Evolutionary conservation across 2,113 vertebrate genomes (phyloP).

Genomic region (Lutjanus erythropterus): DNA sequence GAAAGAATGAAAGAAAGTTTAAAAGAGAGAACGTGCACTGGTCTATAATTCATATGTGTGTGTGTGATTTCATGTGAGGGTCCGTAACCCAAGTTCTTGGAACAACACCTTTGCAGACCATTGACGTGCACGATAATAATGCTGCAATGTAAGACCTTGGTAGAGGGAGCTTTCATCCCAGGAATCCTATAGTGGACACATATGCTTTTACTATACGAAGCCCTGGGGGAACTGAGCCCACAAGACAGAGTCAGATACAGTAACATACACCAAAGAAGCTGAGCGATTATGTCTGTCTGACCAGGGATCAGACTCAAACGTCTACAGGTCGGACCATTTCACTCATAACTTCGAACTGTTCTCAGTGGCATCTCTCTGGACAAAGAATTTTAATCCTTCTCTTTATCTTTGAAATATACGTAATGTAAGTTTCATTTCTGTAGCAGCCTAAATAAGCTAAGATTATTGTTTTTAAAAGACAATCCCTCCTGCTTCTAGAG

Average conservation of each 20-base stretch:
- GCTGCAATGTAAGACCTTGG: conserved; percentile 50
- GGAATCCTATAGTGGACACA: conserved; percentile 71
- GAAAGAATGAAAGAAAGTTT: conserved; percentile 18
- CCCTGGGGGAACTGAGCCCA: conserved; percentile 53
- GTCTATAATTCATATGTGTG: conserved; percentile 11
- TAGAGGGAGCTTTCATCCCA: conserved; percentile 62
- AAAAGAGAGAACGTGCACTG: background rate
- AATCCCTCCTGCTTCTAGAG: background rate
- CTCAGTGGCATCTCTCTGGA: conserved; percentile 30
- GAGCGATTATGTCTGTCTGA: conserved; percentile 57
- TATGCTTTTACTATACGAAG: conserved; percentile 68
- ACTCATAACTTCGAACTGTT: background rate
- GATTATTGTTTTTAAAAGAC: background rate
- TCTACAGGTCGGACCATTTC: conserved; percentile 44
- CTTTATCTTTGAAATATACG: background rate
- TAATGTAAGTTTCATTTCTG: background rate
- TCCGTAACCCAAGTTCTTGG: conserved; percentile 61
- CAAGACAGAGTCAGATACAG: conserved; percentile 56
- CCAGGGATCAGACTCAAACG: conserved; percentile 46
- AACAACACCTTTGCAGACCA: conserved; percentile 69
- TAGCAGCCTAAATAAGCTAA: background rate
- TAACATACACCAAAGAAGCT: conserved; percentile 62
- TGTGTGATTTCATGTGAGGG: conserved; percentile 18
- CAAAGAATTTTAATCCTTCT: background rate
- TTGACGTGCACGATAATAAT: conserved; percentile 66